Base-by-base conservation (phyloP, 37 sponge, comb jelly and placozoan species). In the Chondrilla cf. caribensis region DNA sequence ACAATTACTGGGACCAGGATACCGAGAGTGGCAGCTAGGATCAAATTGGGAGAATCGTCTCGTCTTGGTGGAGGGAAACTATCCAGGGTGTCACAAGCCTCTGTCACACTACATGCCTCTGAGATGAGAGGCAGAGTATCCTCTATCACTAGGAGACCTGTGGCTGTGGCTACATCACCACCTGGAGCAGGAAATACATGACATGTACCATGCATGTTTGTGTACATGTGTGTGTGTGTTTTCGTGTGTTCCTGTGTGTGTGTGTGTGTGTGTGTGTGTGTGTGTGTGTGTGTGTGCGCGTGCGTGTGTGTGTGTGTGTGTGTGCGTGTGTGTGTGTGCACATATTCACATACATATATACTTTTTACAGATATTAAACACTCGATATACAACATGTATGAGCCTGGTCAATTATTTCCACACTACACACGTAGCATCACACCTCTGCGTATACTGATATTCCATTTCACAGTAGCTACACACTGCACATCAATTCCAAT, bases 401-500 rank as follows among this genome's bases (percentile, higher is more conserved):
- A n/a, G n/a, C n/a, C n/a, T n/a, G n/a, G n/a, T n/a, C n/a, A n/a
- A n/a, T n/a, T n/a, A n/a, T n/a, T n/a, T n/a, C n/a, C n/a, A n/a
- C n/a, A n/a, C n/a, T n/a, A n/a, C n/a, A n/a, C n/a, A n/a, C n/a
- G n/a, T n/a, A n/a, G n/a, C n/a, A n/a, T n/a, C 68, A 31, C 15
- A 29, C 68, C 68, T 67, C 68, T 1, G 15, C 28, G 68, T 29
- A 33, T 29, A 33, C 68, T 67, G 68, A 67, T 67, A 32, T 29
- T 67, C 68, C 68, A 67, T 29, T 17, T 67, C 17, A 67, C 68
- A 67, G 26, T 67, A 29, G 68, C 68, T 29, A 31, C 68, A 67
- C 68, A 67, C 33, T 29, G 33, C n/a, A 67, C 35, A 33, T 67
- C 68, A 17, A 67, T 5, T 67, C 68, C 68, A 26, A 67, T 29